A percentile compares a stretch with the other conserved stretches of the same genome.
phyloP scores from a whole-genome alignment of 2,113 vertebrate genomes.

The Donacobius atricapilla region DNA sequence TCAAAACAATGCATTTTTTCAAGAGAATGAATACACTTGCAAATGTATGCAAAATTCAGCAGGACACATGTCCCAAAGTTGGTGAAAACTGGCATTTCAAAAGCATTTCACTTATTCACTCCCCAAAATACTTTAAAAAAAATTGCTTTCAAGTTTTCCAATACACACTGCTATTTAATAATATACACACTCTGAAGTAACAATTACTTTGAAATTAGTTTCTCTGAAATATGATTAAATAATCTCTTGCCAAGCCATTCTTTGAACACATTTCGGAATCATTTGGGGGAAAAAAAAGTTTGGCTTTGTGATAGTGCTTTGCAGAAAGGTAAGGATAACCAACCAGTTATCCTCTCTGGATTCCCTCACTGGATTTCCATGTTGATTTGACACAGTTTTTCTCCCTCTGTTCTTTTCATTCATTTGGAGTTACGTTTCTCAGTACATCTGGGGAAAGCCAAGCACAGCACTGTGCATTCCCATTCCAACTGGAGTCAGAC shows the following conservation, averaged over 20 bases:
- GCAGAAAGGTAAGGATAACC: background rate
- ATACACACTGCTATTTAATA: background rate
- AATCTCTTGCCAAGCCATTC: background rate
- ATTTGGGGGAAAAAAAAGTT: background rate
- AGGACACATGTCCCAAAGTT: background rate
- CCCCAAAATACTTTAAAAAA: background rate
- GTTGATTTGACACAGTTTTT: background rate
- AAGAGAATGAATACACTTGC: background rate
- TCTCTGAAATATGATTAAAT: background rate
- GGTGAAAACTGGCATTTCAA: background rate
- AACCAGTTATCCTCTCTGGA: background rate
- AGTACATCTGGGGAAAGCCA: background rate
- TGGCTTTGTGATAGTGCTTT: background rate
- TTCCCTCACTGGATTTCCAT: background rate
- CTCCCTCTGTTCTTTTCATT: background rate
- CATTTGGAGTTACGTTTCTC: background rate
- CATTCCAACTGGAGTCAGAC: background rate
- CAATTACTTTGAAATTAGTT: background rate
- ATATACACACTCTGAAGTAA: background rate
- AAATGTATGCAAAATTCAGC: background rate
- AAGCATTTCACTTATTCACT: background rate
- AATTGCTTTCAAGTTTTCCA: background rate
- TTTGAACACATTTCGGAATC: background rate
- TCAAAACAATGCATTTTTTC: background rate
- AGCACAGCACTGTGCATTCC: background rate